These are phyloP conservation scores for Cnemophilus loriae DNA, from an alignment of 2,113 vertebrate species.

Conservation along the genomic window DNA sequence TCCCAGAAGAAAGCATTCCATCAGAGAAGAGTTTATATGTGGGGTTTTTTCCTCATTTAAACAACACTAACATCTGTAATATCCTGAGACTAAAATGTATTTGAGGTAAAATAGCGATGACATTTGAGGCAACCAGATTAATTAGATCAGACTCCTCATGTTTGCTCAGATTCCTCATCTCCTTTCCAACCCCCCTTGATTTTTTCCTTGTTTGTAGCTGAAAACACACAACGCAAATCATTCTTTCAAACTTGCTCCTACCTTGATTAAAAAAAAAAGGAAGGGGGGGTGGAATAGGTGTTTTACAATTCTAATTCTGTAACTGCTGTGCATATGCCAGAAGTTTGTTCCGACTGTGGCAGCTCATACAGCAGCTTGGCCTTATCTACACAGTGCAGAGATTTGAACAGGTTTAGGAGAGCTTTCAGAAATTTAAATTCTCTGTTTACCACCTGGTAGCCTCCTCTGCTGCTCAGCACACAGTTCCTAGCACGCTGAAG, in stretches of 20 bases:
- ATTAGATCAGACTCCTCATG: neutral
- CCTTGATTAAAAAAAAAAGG: neutral
- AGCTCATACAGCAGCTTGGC: slow-evolving; percentile 22
- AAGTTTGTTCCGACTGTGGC: slow-evolving; percentile 45
- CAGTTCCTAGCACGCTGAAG: neutral
- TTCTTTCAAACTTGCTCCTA: slow-evolving; percentile 20
- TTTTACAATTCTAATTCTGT: slow-evolving; percentile 50
- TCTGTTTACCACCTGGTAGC: neutral
- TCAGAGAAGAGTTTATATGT: neutral
- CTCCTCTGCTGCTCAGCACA: neutral
- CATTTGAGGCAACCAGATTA: neutral
- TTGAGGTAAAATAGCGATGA: neutral
- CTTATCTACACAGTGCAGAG: slow-evolving; percentile 62
- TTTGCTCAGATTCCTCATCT: neutral
- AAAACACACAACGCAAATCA: neutral
- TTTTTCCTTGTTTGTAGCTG: neutral
- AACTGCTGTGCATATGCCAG: neutral
- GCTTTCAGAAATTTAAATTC: slow-evolving; percentile 55
- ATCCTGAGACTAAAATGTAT: neutral
- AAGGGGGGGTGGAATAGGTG: neutral
- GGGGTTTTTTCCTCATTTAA: neutral
- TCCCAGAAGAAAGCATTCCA: neutral
- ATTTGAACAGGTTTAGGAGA: slow-evolving; percentile 49
- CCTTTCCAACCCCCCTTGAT: neutral
- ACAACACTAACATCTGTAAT: neutral